These are phyloP conservation scores for Rhagonycha lutea DNA, from an alignment of 2,888 invertebrate genomes.

Conservation along the genomic window DNA sequence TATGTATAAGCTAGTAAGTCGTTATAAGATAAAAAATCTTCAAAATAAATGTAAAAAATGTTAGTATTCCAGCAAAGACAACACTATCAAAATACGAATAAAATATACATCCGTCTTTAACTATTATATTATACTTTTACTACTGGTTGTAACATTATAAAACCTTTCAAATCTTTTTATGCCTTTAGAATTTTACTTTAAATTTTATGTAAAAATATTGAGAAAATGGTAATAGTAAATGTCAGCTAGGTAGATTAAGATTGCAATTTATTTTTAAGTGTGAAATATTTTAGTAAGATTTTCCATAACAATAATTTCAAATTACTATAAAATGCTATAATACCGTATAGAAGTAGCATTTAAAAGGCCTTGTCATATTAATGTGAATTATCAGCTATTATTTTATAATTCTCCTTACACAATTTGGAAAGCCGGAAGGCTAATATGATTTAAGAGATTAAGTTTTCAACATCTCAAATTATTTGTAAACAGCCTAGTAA, in stretches of 20 bases:
- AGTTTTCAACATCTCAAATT: slow-evolving; percentile 7
- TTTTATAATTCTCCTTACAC: slow-evolving; percentile 5
- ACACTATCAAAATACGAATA: slow-evolving; percentile 24
- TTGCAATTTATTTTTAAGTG: background rate
- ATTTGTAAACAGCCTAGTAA: background rate
- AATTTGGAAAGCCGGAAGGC: background rate
- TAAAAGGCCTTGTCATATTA: slow-evolving; percentile 19
- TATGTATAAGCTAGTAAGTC: background rate
- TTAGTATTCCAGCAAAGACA: slow-evolving; percentile 6
- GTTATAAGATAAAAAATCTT: background rate
- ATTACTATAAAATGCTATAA: background rate
- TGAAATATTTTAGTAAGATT: background rate
- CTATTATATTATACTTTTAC: slow-evolving; percentile 34
- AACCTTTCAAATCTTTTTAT: slow-evolving; percentile 9
- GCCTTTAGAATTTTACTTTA: slow-evolving; percentile 10
- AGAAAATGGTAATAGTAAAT: background rate
- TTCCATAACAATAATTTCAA: background rate
- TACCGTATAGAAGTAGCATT: background rate
- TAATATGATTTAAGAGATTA: slow-evolving; percentile 13
- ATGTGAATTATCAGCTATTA: slow-evolving; percentile 15
- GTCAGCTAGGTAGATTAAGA: background rate
- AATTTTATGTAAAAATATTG: background rate
- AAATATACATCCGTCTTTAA: slow-evolving; percentile 24
- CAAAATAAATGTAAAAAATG: background rate
- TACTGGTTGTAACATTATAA: slow-evolving; percentile 22